Evolutionary conservation across 2,888 invertebrate species (phyloP).

Genomic region (Caradrina clavipalpis): DNA sequence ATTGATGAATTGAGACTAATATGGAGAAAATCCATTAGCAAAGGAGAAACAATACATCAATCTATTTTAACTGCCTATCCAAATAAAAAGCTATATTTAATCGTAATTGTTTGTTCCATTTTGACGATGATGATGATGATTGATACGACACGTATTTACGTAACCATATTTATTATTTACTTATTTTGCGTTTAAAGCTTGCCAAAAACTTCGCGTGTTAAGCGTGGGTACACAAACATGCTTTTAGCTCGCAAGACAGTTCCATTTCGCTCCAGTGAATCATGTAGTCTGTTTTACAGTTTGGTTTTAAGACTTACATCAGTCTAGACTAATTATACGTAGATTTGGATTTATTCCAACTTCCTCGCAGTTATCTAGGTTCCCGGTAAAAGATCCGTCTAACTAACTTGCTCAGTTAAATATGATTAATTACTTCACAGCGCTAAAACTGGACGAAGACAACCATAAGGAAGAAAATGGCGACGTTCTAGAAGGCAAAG

Average conservation of each 20-base stretch:
- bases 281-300: conserved; percentile 46
- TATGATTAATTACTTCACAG: conserved; percentile 78
- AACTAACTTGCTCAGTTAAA: conserved; percentile 54
- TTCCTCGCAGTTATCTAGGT: conserved; percentile 71
- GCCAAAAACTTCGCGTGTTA: conserved; percentile 44
- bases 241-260: conserved; percentile 30
- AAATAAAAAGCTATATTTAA: conserved; percentile 5
- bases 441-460: conserved; percentile 91
- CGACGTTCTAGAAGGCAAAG: conserved; percentile 88
- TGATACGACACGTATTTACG: conserved; percentile 15
- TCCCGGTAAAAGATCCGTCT: conserved; percentile 60
- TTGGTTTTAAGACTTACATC: conserved; percentile 60
- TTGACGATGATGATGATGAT: too few species aligned
- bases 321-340: conserved; percentile 67
- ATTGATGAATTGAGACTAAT: conserved; percentile 36
- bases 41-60: conserved; percentile 16
- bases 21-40: conserved; percentile 35
- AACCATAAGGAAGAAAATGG: conserved; percentile 87
- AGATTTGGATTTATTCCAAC: conserved; percentile 76
- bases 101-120: not conserved
- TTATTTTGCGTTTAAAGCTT: conserved; percentile 23
- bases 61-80: conserved; percentile 12
- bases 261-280: conserved; percentile 49
- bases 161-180: conserved; percentile 28
- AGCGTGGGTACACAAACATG: conserved; percentile 26